A percentile compares a stretch with the other conserved stretches of the same genome.
Conservation (phyloP, 37 sponge, comb jelly and placozoan species). For the Eunapius fragilis region DNA sequence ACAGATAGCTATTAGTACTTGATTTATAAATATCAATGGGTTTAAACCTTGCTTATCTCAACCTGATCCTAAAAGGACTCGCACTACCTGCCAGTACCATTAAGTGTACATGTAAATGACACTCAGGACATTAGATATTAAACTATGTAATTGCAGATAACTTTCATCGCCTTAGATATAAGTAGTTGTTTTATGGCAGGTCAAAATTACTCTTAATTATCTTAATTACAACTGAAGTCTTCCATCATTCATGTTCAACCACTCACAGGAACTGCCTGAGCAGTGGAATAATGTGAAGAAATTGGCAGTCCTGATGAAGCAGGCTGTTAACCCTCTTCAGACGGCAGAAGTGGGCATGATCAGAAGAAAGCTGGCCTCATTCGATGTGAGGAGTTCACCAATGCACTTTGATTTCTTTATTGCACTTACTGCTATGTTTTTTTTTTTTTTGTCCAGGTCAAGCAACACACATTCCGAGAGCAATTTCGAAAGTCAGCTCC, state of each 20-base stretch:
- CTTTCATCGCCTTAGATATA: too few species aligned
- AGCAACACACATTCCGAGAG: slow-evolving; percentile 98
- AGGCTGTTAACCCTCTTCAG: slow-evolving; percentile 95
- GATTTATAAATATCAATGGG: too few species aligned
- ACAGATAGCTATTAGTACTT: too few species aligned
- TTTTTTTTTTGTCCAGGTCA: slow-evolving; percentile 48
- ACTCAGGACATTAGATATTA: too few species aligned
- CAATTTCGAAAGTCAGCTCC: slow-evolving; percentile 92
- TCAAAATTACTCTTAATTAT: too few species aligned
- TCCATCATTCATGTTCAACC: background rate
- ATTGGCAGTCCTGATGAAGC: slow-evolving; percentile 87
- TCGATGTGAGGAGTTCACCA: slow-evolving; percentile 73
- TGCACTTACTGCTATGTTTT: background rate
- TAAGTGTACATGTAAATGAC: too few species aligned
- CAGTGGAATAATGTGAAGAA: slow-evolving; percentile 97
- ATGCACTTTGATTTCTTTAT: background rate
- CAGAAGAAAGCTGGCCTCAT: slow-evolving; percentile 83
- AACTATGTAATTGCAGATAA: too few species aligned
- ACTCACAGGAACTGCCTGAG: slow-evolving; percentile 92
- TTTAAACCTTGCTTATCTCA: too few species aligned
- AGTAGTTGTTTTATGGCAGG: too few species aligned
- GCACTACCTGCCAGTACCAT: too few species aligned
- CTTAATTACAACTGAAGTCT: too few species aligned
- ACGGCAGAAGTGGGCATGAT: slow-evolving; percentile 92
- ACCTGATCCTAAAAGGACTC: too few species aligned